Evolutionary conservation across 2,797 vertebrate genomes (phyloP), one percentile per base, ranked within the genome.

Genomic region (Peromyscus eremicus): DNA sequence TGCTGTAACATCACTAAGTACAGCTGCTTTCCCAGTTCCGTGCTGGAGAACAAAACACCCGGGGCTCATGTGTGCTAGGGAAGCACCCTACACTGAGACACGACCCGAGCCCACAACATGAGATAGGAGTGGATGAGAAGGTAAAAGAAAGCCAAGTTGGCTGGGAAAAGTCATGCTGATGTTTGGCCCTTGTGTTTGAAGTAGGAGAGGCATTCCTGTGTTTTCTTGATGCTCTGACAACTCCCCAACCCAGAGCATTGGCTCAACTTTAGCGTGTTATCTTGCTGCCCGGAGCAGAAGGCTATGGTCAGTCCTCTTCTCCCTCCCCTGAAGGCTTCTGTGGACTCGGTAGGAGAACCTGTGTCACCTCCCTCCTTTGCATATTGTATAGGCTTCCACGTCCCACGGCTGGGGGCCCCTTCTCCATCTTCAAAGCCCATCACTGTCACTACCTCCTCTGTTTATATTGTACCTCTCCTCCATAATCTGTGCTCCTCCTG

Each of bases 61-160:
- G 11, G 71, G 7, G 7, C 32, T n/a, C 40, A 11, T n/a, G 37
- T 34, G 40, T 49, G 57, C 73, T 77, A 62, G 71, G 57, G 40
- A n/a, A 62, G 57, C 40, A 5, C 19, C 21, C 37, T n/a, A 17
- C 21, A 46, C 57, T 27, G 87, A n/a, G 71, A 62, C 73, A 49
- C 3, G 5, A 17, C 73, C 73, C 37, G 25, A 10, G 55, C 40
- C 32, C 27, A 73, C 71, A 40, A 12, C 71, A 73, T 40, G 71
- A 1, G 23, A 12, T 75, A 40, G 49, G 62, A 46, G 66, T 49
- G 37, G 21, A 37, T 37, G 17, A 55, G 52, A 83, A 76, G 73
- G 6, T 23, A 29, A 64, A 66, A 62, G 0, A 12, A 55, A n/a
- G 40, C 1, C 0, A 1, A 0, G 19, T 85, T 29, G 14, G 64